Evolutionary conservation across 2,797 vertebrate species (phyloP).

Genomic region (Paedocypris micromegethes): DNA sequence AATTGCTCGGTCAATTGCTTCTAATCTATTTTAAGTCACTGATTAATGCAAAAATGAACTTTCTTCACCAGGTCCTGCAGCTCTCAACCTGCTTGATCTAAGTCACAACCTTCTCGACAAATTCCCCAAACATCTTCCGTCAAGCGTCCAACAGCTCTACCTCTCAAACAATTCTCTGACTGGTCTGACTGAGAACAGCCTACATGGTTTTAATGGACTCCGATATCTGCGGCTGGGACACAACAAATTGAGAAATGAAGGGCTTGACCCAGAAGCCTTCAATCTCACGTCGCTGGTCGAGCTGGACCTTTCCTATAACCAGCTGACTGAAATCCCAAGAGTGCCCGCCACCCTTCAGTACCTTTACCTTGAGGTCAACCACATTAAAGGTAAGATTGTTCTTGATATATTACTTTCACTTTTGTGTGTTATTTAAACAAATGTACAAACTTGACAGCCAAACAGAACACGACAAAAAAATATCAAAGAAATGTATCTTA

Average conservation of each 20-base stretch:
- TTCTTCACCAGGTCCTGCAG: conserved; percentile 57
- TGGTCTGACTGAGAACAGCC: conserved; percentile 54
- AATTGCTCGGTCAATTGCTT: no score
- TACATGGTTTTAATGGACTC: conserved; percentile 57
- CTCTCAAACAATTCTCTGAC: conserved; percentile 66
- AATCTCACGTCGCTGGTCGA: conserved; percentile 70
- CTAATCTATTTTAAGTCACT: no score
- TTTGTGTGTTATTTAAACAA: no score
- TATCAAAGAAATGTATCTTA: no score
- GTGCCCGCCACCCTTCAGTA: conserved; percentile 67
- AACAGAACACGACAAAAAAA: no score
- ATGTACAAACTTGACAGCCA: no score
- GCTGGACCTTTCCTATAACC: conserved; percentile 73
- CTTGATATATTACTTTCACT: not conserved
- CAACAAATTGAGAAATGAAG: conserved; percentile 56
- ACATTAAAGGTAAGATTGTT: conserved; percentile 63
- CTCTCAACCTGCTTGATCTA: conserved; percentile 66
- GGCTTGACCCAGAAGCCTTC: conserved; percentile 54
- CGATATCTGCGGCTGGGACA: conserved; percentile 64
- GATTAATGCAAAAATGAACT: not conserved
- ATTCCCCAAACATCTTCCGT: conserved; percentile 63
- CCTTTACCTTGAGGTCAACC: conserved; percentile 72
- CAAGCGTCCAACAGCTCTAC: conserved; percentile 70
- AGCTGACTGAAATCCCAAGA: conserved; percentile 59
- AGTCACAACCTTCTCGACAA: conserved; percentile 61